A percentile compares a stretch with the other conserved stretches of the same genome.
Evolutionary conservation across 1,140 invertebrate species (phyloP).

Genomic region (Trypoxylus dichotomus): DNA sequence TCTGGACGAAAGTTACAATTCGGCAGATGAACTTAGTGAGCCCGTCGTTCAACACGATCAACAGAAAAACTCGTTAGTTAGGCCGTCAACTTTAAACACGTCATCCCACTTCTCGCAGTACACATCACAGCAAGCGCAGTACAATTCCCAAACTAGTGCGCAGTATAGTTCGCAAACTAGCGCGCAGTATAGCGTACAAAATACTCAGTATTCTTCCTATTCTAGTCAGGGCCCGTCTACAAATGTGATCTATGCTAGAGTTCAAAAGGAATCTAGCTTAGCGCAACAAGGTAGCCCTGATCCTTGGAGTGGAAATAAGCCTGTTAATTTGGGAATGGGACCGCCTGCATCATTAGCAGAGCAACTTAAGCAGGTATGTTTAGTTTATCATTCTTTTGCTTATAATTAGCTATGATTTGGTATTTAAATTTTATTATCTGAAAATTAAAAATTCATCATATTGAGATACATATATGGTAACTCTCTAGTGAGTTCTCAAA

Average conservation of each 20-base stretch:
- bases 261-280: conserved; percentile 48
- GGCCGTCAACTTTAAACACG: conserved; percentile 30
- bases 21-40: conserved; percentile 65
- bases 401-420: no score
- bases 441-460: no score
- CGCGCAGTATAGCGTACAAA: conserved; percentile 45
- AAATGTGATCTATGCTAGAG: conserved; percentile 49
- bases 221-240: conserved; percentile 31
- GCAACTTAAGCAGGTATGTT: conserved; percentile 75
- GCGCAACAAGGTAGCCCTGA: conserved; percentile 46
- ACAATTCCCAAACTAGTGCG: conserved; percentile 39
- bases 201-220: conserved; percentile 37
- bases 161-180: conserved; percentile 40
- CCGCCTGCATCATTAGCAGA: conserved; percentile 76
- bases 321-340: conserved; percentile 52
- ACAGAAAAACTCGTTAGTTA: conserved; percentile 22
- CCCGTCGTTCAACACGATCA: conserved; percentile 51
- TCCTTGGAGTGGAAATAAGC: conserved; percentile 45
- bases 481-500: no score
- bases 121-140: conserved; percentile 39
- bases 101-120: conserved; percentile 35
- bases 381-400: not conserved
- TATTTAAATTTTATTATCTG: no score
- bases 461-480: no score
- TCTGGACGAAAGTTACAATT: conserved; percentile 70